These are phyloP conservation scores for Apamea monoglypha DNA, from an alignment of 2,888 invertebrate genomes.

Conservation along the genomic window DNA sequence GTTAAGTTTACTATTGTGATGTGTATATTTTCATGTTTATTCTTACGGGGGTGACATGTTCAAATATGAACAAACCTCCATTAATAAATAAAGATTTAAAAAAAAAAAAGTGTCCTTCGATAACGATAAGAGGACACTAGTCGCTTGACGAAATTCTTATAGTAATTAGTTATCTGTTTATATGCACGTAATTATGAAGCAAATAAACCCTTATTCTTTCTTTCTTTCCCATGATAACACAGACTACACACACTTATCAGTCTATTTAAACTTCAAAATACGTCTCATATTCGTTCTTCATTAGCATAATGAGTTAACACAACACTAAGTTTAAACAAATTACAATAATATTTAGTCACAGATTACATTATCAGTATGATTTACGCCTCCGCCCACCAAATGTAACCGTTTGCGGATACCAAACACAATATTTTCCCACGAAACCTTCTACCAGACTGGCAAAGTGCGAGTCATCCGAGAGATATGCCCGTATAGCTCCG, in stretches of 20 bases:
- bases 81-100: too few species aligned
- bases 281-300: neutral
- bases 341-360: conserved; percentile 1
- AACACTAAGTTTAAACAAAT: neutral
- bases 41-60: too few species aligned
- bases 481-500: conserved; percentile 6
- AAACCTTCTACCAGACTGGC: conserved; percentile 21
- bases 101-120: neutral
- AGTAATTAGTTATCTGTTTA: neutral
- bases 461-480: conserved; percentile 16
- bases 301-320: neutral
- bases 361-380: conserved; percentile 14
- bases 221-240: neutral
- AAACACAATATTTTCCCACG: conserved; percentile 4
- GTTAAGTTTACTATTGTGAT: too few species aligned
- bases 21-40: too few species aligned
- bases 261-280: neutral
- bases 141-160: too few species aligned
- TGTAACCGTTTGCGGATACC: neutral
- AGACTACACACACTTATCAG: neutral
- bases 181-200: neutral
- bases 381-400: conserved; percentile 16
- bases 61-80: too few species aligned
- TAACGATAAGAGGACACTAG: neutral
- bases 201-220: neutral